Conservation (phyloP, 2,888 invertebrate species). For the Drosophila conformis region DNA sequence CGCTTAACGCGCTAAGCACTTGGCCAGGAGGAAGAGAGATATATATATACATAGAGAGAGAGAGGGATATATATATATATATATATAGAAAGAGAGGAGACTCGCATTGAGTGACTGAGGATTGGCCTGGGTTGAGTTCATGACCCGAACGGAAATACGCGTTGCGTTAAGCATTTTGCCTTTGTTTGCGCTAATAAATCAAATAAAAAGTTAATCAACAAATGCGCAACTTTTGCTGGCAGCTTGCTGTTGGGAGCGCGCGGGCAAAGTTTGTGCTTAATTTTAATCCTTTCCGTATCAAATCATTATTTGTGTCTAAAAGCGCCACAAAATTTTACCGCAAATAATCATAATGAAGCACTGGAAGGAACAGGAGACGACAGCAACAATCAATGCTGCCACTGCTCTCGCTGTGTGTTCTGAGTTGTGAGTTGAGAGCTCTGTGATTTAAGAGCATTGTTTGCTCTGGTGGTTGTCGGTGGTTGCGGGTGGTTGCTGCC, state of each 20-base stretch:
- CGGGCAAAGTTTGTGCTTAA: slow-evolving; percentile 82
- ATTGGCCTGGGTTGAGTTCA: slow-evolving; percentile 52
- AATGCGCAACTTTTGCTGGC: slow-evolving; percentile 56
- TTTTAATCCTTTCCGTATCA: slow-evolving; percentile 85
- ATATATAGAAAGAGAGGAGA: background rate
- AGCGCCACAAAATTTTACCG: slow-evolving; percentile 78
- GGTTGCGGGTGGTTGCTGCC: slow-evolving; percentile 40
- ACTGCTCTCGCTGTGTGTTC: slow-evolving; percentile 1
- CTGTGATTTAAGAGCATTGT: slow-evolving; percentile 36
- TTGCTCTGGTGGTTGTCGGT: slow-evolving; percentile 47
- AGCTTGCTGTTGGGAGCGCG: slow-evolving; percentile 15
- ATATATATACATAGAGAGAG: too few species aligned
- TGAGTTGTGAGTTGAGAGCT: slow-evolving; percentile 7
- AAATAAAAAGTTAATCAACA: slow-evolving; percentile 81
- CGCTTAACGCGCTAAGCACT: slow-evolving; percentile 69
- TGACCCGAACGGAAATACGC: slow-evolving; percentile 66
- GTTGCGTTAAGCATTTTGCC: slow-evolving; percentile 49
- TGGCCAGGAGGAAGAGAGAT: slow-evolving; percentile 20
- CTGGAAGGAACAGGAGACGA: slow-evolving; percentile 21
- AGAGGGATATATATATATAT: background rate
- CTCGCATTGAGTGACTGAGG: slow-evolving; percentile 3
- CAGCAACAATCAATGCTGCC: slow-evolving; percentile 41
- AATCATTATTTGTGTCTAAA: slow-evolving; percentile 78
- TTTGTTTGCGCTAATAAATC: slow-evolving; percentile 75
- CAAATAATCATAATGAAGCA: slow-evolving; percentile 83